Base-by-base conservation (phyloP, 2,113 vertebrate genomes). In the Sorex fumeus region DNA sequence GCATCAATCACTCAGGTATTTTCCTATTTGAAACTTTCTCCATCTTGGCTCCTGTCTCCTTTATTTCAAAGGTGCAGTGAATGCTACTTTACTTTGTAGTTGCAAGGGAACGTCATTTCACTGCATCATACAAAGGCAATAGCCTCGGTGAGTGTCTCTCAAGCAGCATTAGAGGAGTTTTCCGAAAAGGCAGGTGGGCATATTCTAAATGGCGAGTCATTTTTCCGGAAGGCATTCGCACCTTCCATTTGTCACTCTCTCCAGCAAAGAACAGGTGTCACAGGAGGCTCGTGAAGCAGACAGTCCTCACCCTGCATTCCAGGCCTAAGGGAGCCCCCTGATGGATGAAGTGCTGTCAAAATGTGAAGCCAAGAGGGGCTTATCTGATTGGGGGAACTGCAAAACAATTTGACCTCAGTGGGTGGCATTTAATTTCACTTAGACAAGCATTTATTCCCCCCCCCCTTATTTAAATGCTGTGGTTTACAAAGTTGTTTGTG, bases 1-100 rank as follows among this genome's bases (percentile, higher is more conserved):
- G 30, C 90, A 81, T 94, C 96, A 94, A 96, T 95, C 75, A 96
- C 3, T 2, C 66, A 91, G 32, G 27, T 82, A 77, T 78, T 90
- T 43, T 95, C 91, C 67, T 67, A 53, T 76, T 87, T 89, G 85
- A 93, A 93, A 74, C 21, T 87, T 77, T 92, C 8, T 18, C 78
- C 71, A 28, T 75, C 81, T 85, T 90, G 70, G 47, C 53, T 90
- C 40, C 71, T 23, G 71, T 30, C n/a, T 74, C 1, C 30, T 62
- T 95, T 30, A 66, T 94, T 76, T 53, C 84, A 95, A 90, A 86
- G 89, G 43, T 28, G 85, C 87, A 57, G 9, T 81, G 34, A 95
- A 93, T 60, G 78, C 60, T 5, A n/a, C 19, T 66, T 77, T 79
- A 81, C 84, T 34, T 12, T 96, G 87, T 93, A 93, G 88, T 32